A percentile compares a stretch with the other conserved stretches of the same genome.
These are phyloP conservation scores for Nothocercus julius DNA, from an alignment of 2,113 vertebrate species.

Conservation along the genomic window DNA sequence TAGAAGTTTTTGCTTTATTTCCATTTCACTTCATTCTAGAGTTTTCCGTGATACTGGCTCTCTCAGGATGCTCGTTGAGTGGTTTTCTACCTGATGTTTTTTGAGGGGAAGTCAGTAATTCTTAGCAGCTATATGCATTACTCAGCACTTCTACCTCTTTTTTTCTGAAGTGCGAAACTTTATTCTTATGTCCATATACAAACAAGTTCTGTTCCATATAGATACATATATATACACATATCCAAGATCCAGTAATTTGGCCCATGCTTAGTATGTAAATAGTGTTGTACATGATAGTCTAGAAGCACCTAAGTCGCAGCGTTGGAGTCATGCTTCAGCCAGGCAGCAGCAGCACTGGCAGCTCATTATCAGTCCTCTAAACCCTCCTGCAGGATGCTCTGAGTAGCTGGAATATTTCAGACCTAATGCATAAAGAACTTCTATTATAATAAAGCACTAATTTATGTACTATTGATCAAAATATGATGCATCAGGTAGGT, in stretches of 20 bases:
- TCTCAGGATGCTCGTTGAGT: not conserved
- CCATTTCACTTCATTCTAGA: not conserved
- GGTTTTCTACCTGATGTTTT: not conserved
- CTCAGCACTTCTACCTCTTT: not conserved
- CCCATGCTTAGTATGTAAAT: not conserved
- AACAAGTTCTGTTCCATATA: not conserved
- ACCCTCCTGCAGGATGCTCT: conserved; percentile 7
- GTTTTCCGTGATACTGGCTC: not conserved
- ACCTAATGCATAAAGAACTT: not conserved
- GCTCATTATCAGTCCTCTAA: not conserved
- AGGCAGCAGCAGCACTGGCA: not conserved
- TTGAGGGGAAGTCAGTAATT: not conserved
- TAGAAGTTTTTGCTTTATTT: not conserved
- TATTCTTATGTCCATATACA: not conserved
- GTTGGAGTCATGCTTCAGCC: not conserved
- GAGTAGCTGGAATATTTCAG: not conserved
- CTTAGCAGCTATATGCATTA: not conserved
- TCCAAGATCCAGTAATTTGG: not conserved
- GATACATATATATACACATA: not conserved
- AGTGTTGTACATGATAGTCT: not conserved
- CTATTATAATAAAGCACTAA: not conserved
- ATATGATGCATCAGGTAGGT: not conserved
- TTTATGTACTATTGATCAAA: not conserved
- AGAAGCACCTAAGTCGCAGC: not conserved
- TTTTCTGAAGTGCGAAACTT: not conserved